These are phyloP conservation scores for Neodiprion virginianus DNA, from an alignment of 1,140 invertebrate species.

Conservation along the genomic window DNA sequence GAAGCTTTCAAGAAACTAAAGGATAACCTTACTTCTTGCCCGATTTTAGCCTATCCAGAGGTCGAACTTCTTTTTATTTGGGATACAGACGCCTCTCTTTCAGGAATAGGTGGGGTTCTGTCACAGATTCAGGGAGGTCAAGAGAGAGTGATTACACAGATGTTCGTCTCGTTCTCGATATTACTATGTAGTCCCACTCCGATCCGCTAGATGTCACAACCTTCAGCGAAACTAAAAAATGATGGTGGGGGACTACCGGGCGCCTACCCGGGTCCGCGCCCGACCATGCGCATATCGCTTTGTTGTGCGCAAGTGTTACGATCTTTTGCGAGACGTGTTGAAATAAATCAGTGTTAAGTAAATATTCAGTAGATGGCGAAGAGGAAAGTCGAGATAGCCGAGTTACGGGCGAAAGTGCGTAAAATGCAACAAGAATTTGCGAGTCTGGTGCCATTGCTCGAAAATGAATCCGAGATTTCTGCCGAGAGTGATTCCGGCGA, in stretches of 20 bases:
- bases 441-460: slow-evolving; percentile 5
- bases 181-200: slow-evolving; percentile 14
- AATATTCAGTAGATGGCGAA: slow-evolving; percentile 5
- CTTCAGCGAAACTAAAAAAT: slow-evolving; percentile 19
- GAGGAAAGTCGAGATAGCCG: background rate
- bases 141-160: no score
- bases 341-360: background rate
- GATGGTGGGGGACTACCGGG: slow-evolving; percentile 5
- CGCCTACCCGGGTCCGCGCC: background rate
- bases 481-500: background rate
- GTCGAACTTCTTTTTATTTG: no score
- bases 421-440: slow-evolving; percentile 12
- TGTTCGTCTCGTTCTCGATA: slow-evolving; percentile 17
- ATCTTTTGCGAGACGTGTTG: slow-evolving; percentile 14
- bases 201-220: slow-evolving; percentile 21
- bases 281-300: slow-evolving; percentile 14
- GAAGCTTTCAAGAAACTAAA: no score
- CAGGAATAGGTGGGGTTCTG: no score
- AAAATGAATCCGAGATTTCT: background rate
- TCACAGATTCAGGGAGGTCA: no score
- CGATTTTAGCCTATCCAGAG: no score
- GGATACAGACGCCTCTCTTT: no score
- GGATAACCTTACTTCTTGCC: no score
- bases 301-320: slow-evolving; percentile 12
- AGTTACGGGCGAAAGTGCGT: slow-evolving; percentile 14